These are phyloP conservation scores for Lepus timidus DNA, from an alignment of 2,113 vertebrate genomes.

Conservation along the genomic window DNA sequence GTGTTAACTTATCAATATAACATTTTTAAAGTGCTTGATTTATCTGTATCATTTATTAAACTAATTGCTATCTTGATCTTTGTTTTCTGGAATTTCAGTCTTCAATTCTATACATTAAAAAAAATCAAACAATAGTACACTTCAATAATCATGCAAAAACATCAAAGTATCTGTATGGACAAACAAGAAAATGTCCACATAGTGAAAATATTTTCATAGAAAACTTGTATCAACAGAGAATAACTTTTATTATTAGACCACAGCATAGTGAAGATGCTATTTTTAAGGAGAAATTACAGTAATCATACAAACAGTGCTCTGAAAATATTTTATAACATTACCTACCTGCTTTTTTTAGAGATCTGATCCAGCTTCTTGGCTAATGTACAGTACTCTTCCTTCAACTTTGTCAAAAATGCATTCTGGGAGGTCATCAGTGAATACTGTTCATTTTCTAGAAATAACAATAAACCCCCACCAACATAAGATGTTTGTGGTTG, in stretches of 20 bases:
- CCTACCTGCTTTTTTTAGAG: conserved; percentile 92
- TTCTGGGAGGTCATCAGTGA: conserved; percentile 93
- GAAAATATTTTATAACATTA: conserved; percentile 45
- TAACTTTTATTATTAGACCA: conserved; percentile 26
- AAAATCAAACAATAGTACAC: neutral
- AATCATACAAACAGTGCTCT: conserved; percentile 60
- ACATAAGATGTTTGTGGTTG: conserved; percentile 45
- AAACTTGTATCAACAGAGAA: neutral
- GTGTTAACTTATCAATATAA: neutral
- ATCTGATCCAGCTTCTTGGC: conserved; percentile 90
- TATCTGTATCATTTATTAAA: conserved; percentile 14
- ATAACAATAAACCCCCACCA: conserved; percentile 68
- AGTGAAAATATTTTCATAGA: conserved; percentile 60
- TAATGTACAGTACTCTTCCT: conserved; percentile 92
- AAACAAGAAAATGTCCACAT: conserved; percentile 22
- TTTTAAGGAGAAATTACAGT: conserved; percentile 64
- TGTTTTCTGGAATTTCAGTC: conserved; percentile 48
- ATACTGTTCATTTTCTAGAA: conserved; percentile 93
- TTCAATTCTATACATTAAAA: conserved; percentile 33
- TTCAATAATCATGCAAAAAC: neutral
- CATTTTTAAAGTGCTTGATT: conserved; percentile 18
- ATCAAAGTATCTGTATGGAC: neutral
- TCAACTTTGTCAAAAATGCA: conserved; percentile 92
- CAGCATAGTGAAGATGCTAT: neutral
- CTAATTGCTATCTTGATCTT: neutral